Evolutionary conservation across 1,140 invertebrate species (phyloP), one percentile per base, ranked within the genome.

Genomic region (Macrotrachela quadricornifera): DNA sequence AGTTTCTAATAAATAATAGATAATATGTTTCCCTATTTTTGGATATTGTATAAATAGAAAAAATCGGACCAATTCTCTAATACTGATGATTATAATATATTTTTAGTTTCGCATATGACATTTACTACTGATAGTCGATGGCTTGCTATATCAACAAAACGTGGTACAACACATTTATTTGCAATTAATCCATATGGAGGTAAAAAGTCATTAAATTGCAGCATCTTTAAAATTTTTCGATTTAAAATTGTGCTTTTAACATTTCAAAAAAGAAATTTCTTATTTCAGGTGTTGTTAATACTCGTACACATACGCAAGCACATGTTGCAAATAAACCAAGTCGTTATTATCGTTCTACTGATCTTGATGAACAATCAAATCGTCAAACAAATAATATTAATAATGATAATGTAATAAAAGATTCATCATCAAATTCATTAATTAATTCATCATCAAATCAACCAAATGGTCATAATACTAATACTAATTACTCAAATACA

Each of bases 161-260:
- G 91, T 56, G 91, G 90, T 53, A 96, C 91, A 3, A 92, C 88
- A 15, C 92, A 97, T 66, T 80, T 96, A 45, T 96, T 95, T 73
- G 86, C 91, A 1, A 79, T 96, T 11, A 88, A 85, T 18, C 83
- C 88, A n/a, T 96, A 95, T 66, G 92, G 91, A 57, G 92, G 75
- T 71, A 63, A 60, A n/a, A n/a, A n/a, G n/a, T n/a, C n/a, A n/a
- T n/a, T n/a, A n/a, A n/a, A n/a, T n/a, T n/a, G n/a, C n/a, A n/a
- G n/a, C n/a, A n/a, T n/a, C n/a, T n/a, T n/a, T n/a, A n/a, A n/a
- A n/a, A n/a, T n/a, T n/a, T n/a, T n/a, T n/a, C n/a, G n/a, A n/a
- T n/a, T n/a, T n/a, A n/a, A n/a, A n/a, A n/a, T n/a, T n/a, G n/a
- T n/a, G n/a, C n/a, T n/a, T n/a, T n/a, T n/a, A n/a, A n/a, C n/a